Percentiles rank a stretch among this genome's conserved stretches.
These are phyloP conservation scores for Diprion similis DNA, from an alignment of 1,140 invertebrate species.

Conservation along the genomic window DNA sequence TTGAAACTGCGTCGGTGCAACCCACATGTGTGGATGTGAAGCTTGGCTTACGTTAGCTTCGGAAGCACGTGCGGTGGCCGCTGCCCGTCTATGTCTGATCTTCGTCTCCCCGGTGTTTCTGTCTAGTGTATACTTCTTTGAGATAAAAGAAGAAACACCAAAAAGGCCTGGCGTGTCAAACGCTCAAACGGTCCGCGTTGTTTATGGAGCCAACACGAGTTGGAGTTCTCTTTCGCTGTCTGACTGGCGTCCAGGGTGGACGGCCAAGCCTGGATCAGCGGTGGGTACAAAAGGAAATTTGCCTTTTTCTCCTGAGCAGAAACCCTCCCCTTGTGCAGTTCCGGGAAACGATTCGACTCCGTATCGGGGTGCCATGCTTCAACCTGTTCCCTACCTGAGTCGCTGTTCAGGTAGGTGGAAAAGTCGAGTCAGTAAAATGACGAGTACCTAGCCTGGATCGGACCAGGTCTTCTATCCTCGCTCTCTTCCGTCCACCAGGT, in stretches of 20 bases:
- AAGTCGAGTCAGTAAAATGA: too few species aligned
- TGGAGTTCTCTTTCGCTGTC: not conserved
- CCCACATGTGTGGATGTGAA: too few species aligned
- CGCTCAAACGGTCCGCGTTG: not conserved
- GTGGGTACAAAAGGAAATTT: slow-evolving; percentile 7
- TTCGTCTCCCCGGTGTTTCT: too few species aligned
- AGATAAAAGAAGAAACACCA: not conserved
- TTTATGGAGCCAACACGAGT: not conserved
- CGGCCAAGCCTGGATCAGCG: not conserved
- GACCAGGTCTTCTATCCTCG: too few species aligned
- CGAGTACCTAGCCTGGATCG: too few species aligned
- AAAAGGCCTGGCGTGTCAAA: not conserved
- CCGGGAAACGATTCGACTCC: slow-evolving; percentile 2
- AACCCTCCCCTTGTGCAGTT: not conserved
- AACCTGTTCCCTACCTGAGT: slow-evolving; percentile 1
- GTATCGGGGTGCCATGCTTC: not conserved
- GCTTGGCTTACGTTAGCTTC: too few species aligned
- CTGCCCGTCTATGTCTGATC: too few species aligned
- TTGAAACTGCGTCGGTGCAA: too few species aligned
- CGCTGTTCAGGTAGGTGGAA: not conserved
- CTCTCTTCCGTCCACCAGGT: too few species aligned
- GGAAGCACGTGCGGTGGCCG: too few species aligned
- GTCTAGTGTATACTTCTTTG: not conserved
- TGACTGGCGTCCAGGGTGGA: not conserved
- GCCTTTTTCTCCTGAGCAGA: not conserved